Evolutionary conservation across 1,140 invertebrate species (phyloP).

Genomic region (Hormaphis cornu): DNA sequence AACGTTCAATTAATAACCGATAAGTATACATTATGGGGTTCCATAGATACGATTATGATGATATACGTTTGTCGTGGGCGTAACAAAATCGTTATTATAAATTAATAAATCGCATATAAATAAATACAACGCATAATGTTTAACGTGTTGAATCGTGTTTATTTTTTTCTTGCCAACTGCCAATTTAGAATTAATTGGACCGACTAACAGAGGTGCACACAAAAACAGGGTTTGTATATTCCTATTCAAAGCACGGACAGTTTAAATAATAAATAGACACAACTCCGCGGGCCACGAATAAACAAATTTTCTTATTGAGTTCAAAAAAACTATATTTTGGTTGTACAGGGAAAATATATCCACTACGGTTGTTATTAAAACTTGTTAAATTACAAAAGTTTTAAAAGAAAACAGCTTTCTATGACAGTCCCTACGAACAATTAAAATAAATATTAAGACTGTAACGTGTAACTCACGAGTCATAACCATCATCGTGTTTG

Average conservation of each 20-base stretch:
- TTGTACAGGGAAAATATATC: no score
- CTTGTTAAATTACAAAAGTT: no score
- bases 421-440: background rate
- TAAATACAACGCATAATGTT: background rate
- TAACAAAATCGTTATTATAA: background rate
- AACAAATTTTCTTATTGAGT: conserved; percentile 2
- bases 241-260: background rate
- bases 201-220: background rate
- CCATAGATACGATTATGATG: no score
- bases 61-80: no score
- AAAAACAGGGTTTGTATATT: background rate
- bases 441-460: background rate
- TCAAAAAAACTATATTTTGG: no score
- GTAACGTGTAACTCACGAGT: background rate
- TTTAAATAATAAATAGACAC: conserved; percentile 12
- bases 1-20: no score
- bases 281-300: background rate
- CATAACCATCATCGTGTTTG: background rate
- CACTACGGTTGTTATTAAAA: no score
- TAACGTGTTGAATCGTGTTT: background rate
- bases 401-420: background rate
- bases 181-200: conserved; percentile 18
- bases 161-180: background rate
- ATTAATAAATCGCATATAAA: no score
- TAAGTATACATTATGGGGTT: no score